phyloP scores from a whole-genome alignment of 2,888 invertebrate species.

The Pammene aurita region DNA sequence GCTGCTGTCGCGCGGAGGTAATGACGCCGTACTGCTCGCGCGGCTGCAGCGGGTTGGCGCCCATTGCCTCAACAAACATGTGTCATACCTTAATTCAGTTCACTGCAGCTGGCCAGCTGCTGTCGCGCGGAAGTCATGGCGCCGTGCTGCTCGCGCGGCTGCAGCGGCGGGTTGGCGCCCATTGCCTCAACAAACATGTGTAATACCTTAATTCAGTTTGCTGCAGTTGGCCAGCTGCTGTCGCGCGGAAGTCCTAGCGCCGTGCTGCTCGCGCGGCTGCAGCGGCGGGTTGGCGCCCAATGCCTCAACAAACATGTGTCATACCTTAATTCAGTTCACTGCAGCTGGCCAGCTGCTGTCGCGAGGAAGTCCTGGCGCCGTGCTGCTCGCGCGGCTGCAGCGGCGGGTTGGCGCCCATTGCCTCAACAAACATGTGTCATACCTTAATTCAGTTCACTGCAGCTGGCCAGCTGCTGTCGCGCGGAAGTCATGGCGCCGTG shows the following conservation, averaged over 20 bases:
- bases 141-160: slow-evolving; percentile 91
- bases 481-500: slow-evolving; percentile 94
- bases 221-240: slow-evolving; percentile 94
- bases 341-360: slow-evolving; percentile 94
- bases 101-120: slow-evolving; percentile 93
- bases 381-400: slow-evolving; percentile 91
- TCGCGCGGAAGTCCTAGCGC: slow-evolving; percentile 93
- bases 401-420: slow-evolving; percentile 88
- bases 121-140: slow-evolving; percentile 94
- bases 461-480: slow-evolving; percentile 92
- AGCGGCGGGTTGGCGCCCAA: slow-evolving; percentile 89
- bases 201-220: slow-evolving; percentile 90
- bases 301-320: slow-evolving; percentile 58
- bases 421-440: slow-evolving; percentile 52
- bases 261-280: slow-evolving; percentile 91
- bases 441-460: slow-evolving; percentile 92
- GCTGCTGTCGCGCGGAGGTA: slow-evolving; percentile 92
- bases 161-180: slow-evolving; percentile 89
- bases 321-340: slow-evolving; percentile 91
- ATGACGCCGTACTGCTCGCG: slow-evolving; percentile 93
- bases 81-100: slow-evolving; percentile 88
- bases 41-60: slow-evolving; percentile 90
- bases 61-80: slow-evolving; percentile 76
- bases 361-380: slow-evolving; percentile 93
- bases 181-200: slow-evolving; percentile 70